Evolutionary conservation across 2,113 vertebrate species (phyloP), one percentile per base, ranked within the genome.

Genomic region (Myxocyprinus asiaticus): DNA sequence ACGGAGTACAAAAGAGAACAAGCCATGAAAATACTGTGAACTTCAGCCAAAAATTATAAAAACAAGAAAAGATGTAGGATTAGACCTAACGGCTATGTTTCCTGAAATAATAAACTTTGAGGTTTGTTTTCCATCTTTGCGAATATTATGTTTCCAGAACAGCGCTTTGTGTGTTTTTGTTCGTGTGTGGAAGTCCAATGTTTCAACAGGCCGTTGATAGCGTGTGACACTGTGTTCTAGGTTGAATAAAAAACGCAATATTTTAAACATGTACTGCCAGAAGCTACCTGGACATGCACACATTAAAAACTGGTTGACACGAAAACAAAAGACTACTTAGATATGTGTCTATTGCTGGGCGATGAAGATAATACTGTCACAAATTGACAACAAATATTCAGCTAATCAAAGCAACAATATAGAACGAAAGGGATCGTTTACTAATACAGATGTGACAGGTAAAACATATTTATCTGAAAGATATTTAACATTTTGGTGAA

Each of bases 1-100:
- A 15, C 50, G 33, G 56, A 87, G 88, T 89, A 89, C 91, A 90
- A 92, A 92, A 92, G 90, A 89, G 79, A 81, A 71, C 85, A 83
- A 15, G 15, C 9, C 55, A 2, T 33, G 43, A n/a, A 71, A 33
- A 9, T 56, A 81, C 65, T 63, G 69, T 51, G 66, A 75, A 76
- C 66, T 75, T 53, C 45, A 7, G n/a, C n/a, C 7, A 7, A 58
- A 58, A 2, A 50, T 17, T 2, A 33, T 42, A 33, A 12, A 22
- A 45, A 22, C 4, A 2, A 3, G 11, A 4, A 4, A 22, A 7
- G 0, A 45, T 4, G 9, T 9, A 17, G 11, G 6, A 72, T 9
- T 72, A 8, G 45, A 4, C 2, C 10, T 8, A 5, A 3, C 5
- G n/a, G 42, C n/a, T 56, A 71, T 0, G 68, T 10, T 56, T 70